Base-by-base conservation (phyloP, 2,113 vertebrate species). In the Phrynocephalus versicolor region DNA sequence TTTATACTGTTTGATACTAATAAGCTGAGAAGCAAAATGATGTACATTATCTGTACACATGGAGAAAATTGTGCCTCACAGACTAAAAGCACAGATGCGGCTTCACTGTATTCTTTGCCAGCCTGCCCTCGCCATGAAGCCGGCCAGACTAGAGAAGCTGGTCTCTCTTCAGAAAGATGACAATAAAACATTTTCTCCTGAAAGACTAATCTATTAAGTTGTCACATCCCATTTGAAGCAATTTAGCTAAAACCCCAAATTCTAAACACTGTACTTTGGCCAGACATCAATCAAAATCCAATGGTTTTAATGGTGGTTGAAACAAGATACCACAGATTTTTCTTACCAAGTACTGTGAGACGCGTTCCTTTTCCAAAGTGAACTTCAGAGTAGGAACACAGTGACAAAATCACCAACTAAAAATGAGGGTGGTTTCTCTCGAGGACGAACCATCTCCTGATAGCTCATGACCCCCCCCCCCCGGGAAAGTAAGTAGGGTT, bases 331-430 rank as follows among this genome's bases (percentile, higher is more conserved):
- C 41, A 35, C 55, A 21, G 16, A 1, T 67, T 89, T 79, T 7
- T 81, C 85, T 92, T 92, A 92, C 87, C 94, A 3, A 95, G 74
- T 71, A 95, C 94, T 0, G 88, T 95, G 58, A 94, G 80, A 25
- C 67, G 75, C 1, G 86, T 93, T 25, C 85, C 80, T 2, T 83
- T n/a, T 12, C 89, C 87, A 1, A 91, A 92, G 13, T 62, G 1
- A 81, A 21, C 8, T 35, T 0, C 76, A 86, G 0, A 0, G 0
- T 33, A 82, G 55, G 27, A 72, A 80, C 13, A 62, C 30, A 70
- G 21, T 10, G n/a, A 73, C 8, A 84, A n/a, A 70, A 65, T 39
- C 35, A 58, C 21, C 33, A 81, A 25, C 78, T 77, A 7, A 60
- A 88, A 84, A 35, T 1, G 83, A n/a, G 3, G 1, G 16, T 35